Evolutionary conservation across 2,113 vertebrate genomes (phyloP).

Genomic region (Octodon degus): DNA sequence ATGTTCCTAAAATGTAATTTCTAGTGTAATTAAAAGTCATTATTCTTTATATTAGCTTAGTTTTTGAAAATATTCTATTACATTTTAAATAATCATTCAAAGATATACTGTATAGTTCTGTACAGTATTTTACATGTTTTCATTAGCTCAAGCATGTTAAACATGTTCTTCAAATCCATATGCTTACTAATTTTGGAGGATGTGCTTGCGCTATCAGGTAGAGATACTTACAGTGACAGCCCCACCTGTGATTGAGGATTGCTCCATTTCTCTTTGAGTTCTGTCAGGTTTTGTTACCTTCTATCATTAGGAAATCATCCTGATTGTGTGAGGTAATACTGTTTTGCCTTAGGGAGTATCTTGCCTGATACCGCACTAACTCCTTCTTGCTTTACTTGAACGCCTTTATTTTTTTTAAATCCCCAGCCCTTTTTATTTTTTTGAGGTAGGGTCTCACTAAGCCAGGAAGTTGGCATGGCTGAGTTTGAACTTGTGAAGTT

Average conservation of each 20-base stretch:
- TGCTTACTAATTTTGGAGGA: background rate
- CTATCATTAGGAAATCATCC: background rate
- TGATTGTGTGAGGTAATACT: background rate
- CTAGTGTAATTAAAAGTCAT: background rate
- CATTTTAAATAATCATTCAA: background rate
- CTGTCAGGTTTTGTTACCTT: slow-evolving; percentile 12
- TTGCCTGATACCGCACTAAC: background rate
- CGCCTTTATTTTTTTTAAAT: background rate
- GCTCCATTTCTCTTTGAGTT: background rate
- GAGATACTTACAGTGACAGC: background rate
- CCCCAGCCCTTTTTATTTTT: background rate
- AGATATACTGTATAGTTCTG: background rate
- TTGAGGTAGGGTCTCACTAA: background rate
- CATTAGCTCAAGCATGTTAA: background rate
- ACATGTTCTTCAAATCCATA: background rate
- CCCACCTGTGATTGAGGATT: background rate
- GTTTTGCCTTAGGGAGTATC: background rate
- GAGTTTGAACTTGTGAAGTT: background rate
- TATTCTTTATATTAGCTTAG: background rate
- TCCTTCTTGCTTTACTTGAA: background rate
- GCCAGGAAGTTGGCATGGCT: background rate
- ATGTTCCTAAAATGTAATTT: slow-evolving; percentile 5
- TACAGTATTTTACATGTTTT: background rate
- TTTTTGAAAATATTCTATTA: background rate
- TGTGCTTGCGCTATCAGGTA: background rate